Base-by-base conservation (phyloP, 1,140 invertebrate species). In the Apis cerana region DNA sequence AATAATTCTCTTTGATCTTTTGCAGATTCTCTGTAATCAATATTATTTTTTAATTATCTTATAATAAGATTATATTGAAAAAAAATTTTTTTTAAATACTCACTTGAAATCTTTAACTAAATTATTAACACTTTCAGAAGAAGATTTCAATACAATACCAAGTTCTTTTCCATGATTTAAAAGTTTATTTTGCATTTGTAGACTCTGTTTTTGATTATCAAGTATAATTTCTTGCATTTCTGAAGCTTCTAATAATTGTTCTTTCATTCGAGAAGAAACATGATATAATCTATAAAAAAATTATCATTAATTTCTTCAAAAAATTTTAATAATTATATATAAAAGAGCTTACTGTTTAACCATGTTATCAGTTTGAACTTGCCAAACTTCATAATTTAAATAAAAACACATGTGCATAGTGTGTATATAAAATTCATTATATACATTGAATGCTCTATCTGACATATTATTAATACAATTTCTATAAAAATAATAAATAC, bases 371-470 rank as follows among this genome's bases (percentile, higher is more conserved):
- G 96, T 96, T 79, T 95, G 93, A 82, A 95, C 92, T 82, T 96
- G 96, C 96, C 96, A 97, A 56, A 95, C 89, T 92, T 96, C 95
- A 54, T 95, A 95, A 90, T 95, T 94, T 58, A 97, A 89, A 90
- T 95, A 97, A 89, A 95, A 96, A 89, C 96, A 97, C 65, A 97
- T 96, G 85, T 96, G 96, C 82, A 96, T 95, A 3, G 96, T 95
- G 79, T 97, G 96, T 19, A 96, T 96, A 88, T 96, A 97, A 89
- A 96, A 97, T 87, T 96, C 95, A 59, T 95, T 95, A 81, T 96
- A 96, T 13, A 95, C 95, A 81, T 93, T 92, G 82, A 96, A 95
- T 21, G 95, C 95, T 56, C 94, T 92, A 82, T 95, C 94, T n/a
- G 95, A 92, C 94, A 97, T 95, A 43, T 91, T 86, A 83, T 91